A percentile compares a stretch with the other conserved stretches of the same genome.
These are phyloP conservation scores for Orthosia cruda DNA, from an alignment of 2,888 invertebrate species.

Conservation along the genomic window DNA sequence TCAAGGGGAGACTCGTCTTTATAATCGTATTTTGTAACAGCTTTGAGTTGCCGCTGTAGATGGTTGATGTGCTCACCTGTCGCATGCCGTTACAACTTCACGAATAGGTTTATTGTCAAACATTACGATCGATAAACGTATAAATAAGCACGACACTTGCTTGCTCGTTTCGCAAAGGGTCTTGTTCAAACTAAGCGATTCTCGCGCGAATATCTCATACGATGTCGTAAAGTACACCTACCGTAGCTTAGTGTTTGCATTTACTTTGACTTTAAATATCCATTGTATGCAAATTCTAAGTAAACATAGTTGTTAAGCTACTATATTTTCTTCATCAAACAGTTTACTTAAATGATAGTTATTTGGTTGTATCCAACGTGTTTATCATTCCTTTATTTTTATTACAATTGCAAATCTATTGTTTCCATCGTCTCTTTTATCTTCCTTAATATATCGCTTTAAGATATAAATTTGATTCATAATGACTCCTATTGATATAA, in stretches of 20 bases:
- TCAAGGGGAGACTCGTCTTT: constrained; percentile 78
- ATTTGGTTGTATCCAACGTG: constrained; percentile 13
- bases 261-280: constrained; percentile 40
- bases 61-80: constrained; percentile 83
- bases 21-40: constrained; percentile 79
- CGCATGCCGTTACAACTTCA: constrained; percentile 81
- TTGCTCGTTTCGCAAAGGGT: constrained; percentile 7
- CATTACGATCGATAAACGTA: constrained; percentile 37
- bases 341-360: constrained; percentile 14
- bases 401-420: neutral
- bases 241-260: constrained; percentile 28
- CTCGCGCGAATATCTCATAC: constrained; percentile 1
- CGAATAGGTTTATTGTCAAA: constrained; percentile 72
- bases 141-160: constrained; percentile 26
- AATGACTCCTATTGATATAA: neutral
- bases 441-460: neutral
- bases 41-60: constrained; percentile 77
- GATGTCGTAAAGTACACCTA: constrained; percentile 12
- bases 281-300: constrained; percentile 40
- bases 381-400: neutral
- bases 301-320: constrained; percentile 26
- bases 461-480: neutral
- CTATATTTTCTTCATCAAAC: constrained; percentile 22
- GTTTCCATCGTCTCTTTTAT: neutral
- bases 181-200: constrained; percentile 6